These are phyloP conservation scores for Apostichopus leukothele DNA, from an alignment of 53 echinoderm and acorn worm species.

Conservation along the genomic window DNA sequence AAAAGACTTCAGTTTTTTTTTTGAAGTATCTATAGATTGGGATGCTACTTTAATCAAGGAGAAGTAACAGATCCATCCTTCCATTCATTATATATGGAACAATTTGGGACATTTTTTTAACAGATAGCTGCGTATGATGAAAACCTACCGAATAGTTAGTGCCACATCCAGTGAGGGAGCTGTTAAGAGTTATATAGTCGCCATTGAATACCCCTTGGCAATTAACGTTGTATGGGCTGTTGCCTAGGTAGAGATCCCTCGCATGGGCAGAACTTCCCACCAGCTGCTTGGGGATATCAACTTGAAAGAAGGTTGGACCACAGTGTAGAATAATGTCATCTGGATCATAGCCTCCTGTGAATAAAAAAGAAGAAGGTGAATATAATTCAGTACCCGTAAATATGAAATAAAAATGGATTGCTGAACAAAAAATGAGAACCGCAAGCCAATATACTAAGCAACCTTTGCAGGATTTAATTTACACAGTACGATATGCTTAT, in stretches of 20 bases:
- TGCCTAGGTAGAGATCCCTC: background rate
- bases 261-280: background rate
- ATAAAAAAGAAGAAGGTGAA: background rate
- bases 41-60: too few species aligned
- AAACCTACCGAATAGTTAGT: constrained; percentile 6
- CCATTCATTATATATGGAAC: too few species aligned
- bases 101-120: too few species aligned
- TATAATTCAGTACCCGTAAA: too few species aligned
- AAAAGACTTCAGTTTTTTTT: too few species aligned
- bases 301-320: constrained; percentile 8
- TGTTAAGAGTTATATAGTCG: constrained; percentile 18
- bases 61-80: too few species aligned
- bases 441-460: too few species aligned
- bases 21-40: too few species aligned
- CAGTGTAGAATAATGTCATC: constrained; percentile 9
- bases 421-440: too few species aligned
- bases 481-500: too few species aligned
- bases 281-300: background rate
- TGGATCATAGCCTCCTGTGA: background rate
- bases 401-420: too few species aligned
- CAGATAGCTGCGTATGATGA: background rate
- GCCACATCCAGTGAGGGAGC: constrained; percentile 16
- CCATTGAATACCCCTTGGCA: background rate
- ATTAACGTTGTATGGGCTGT: background rate
- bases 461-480: too few species aligned